phyloP scores from a whole-genome alignment of 2,888 invertebrate genomes.

The Pemphredon lugubris region DNA sequence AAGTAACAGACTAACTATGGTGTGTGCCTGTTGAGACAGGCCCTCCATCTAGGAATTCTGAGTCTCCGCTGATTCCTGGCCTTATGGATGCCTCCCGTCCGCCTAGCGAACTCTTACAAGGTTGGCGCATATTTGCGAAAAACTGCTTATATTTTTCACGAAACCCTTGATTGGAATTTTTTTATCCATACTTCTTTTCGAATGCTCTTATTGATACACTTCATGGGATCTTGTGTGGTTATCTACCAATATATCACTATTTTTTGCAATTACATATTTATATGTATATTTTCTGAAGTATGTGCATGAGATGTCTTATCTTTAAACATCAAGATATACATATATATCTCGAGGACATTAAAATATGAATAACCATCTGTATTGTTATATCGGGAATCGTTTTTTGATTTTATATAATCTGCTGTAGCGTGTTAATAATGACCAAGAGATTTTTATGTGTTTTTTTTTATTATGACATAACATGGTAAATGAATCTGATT shows the following conservation, averaged over 20 bases:
- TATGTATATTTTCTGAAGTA: constrained; percentile 23
- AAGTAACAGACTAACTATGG: constrained; percentile 71
- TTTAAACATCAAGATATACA: constrained; percentile 20
- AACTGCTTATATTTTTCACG: constrained; percentile 44
- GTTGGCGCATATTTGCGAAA: constrained; percentile 75
- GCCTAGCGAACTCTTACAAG: constrained; percentile 83
- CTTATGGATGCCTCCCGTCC: constrained; percentile 84
- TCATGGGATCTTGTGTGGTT: constrained; percentile 15
- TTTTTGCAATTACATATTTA: constrained; percentile 19
- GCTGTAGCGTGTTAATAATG: constrained; percentile 19
- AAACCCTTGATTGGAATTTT: constrained; percentile 38
- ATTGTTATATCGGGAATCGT: constrained; percentile 4
- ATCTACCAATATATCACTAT: constrained; percentile 6
- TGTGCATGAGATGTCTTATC: constrained; percentile 48
- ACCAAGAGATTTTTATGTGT: constrained; percentile 22
- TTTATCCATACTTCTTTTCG: constrained; percentile 31
- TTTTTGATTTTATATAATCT: constrained; percentile 23
- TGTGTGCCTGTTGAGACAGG: constrained; percentile 81
- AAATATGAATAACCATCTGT: constrained; percentile 13
- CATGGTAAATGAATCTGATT: constrained; percentile 30
- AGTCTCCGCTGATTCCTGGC: constrained; percentile 87
- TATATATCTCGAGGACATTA: constrained; percentile 14
- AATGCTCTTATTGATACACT: constrained; percentile 27
- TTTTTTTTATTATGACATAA: constrained; percentile 30
- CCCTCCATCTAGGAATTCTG: constrained; percentile 85